Percentiles rank a stretch among this genome's conserved stretches.
phyloP scores from a whole-genome alignment of 2,888 invertebrate genomes.

The Ditula angustiorana region DNA sequence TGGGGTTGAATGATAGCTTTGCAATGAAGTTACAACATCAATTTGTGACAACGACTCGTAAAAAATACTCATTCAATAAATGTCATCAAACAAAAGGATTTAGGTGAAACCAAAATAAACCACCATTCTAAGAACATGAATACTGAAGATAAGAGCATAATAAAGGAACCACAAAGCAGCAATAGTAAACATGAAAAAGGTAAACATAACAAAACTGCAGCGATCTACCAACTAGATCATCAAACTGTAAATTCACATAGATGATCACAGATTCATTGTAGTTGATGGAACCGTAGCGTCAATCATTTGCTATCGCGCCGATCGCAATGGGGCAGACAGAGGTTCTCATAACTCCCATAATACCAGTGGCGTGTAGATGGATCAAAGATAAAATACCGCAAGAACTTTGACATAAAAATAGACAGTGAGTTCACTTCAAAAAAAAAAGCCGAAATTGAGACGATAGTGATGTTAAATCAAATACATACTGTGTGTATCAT shows the following conservation, averaged over 20 bases:
- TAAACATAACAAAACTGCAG: background rate
- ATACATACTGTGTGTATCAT: no score
- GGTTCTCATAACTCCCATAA: constrained; percentile 41
- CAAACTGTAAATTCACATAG: constrained; percentile 1
- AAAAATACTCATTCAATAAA: no score
- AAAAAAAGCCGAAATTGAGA: background rate
- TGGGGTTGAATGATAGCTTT: no score
- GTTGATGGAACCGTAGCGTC: constrained; percentile 21
- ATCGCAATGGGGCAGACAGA: constrained; percentile 24
- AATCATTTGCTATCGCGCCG: constrained; percentile 28
- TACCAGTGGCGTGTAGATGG: constrained; percentile 36
- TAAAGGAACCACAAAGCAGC: background rate
- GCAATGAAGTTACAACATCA: no score
- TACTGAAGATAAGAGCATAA: background rate
- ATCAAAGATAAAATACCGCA: constrained; percentile 55
- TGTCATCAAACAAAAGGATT: no score
- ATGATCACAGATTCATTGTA: constrained; percentile 2
- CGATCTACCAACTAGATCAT: background rate
- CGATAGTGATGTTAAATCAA: no score
- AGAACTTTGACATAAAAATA: constrained; percentile 30
- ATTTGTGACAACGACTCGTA: no score
- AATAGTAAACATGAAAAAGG: background rate
- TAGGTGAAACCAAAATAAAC: no score
- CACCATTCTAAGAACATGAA: background rate
- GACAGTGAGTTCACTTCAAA: constrained; percentile 3